Conservation (phyloP, 1,140 invertebrate genomes). For the Heliothis subflexa region DNA sequence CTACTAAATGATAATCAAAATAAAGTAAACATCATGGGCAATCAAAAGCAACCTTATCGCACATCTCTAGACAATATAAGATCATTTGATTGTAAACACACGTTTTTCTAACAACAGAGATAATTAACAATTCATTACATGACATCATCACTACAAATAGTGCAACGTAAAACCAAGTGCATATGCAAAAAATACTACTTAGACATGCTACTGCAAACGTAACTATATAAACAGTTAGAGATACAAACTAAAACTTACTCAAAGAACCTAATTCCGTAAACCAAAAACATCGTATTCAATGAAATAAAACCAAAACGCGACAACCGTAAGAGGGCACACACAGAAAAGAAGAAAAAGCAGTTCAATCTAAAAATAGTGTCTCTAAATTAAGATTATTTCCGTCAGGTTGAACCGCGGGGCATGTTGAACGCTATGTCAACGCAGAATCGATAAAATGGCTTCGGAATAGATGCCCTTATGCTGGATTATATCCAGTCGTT, state of each 20-base stretch:
- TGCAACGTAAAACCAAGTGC: background rate
- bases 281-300: conserved; percentile 6
- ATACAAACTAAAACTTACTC: background rate
- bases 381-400: conserved; percentile 44
- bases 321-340: conserved; percentile 11
- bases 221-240: background rate
- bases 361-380: conserved; percentile 25
- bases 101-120: background rate
- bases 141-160: conserved; percentile 3
- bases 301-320: conserved; percentile 10
- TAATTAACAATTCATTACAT: conserved; percentile 5
- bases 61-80: too few relatives aligned
- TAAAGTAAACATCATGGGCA: too few relatives aligned
- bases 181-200: background rate
- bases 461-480: conserved; percentile 19
- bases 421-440: conserved; percentile 12
- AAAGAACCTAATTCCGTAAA: conserved; percentile 18
- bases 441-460: conserved; percentile 29
- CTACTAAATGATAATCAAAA: too few relatives aligned
- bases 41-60: too few relatives aligned
- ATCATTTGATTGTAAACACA: too few relatives aligned
- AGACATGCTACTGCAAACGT: background rate
- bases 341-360: conserved; percentile 10
- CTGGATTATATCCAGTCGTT: background rate
- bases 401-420: conserved; percentile 35